Conservation (phyloP, 1,140 invertebrate species). For the Spodoptera frugiperda region DNA sequence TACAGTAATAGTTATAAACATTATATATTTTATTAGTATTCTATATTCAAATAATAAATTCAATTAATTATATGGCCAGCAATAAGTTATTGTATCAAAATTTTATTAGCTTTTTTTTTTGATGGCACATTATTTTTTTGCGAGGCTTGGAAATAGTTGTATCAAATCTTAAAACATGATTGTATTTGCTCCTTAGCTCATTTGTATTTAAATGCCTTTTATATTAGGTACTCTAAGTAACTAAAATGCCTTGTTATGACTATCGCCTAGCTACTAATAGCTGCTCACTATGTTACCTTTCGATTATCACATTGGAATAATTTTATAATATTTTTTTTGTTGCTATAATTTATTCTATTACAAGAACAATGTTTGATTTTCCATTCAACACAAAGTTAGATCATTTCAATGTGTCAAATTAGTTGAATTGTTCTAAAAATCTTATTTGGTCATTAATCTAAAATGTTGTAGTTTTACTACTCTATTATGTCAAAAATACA, state of each 20-base stretch:
- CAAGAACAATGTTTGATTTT: too few species aligned
- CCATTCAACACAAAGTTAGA: too few species aligned
- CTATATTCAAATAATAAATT: neutral
- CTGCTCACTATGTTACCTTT: neutral
- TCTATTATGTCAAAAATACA: slow-evolving; percentile 32
- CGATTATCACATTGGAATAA: slow-evolving; percentile 13
- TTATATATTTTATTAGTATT: too few species aligned
- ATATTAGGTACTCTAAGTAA: slow-evolving; percentile 22
- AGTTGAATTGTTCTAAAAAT: neutral
- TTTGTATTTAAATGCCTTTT: neutral
- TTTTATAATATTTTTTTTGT: neutral
- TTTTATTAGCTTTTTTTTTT: neutral
- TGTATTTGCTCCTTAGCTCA: neutral
- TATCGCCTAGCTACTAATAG: too few species aligned
- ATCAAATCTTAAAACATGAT: slow-evolving; percentile 4
- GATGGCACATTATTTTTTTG: neutral
- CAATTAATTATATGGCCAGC: neutral
- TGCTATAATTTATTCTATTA: neutral
- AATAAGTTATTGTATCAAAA: neutral
- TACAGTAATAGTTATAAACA: too few species aligned
- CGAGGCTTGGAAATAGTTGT: neutral
- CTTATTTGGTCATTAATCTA: neutral
- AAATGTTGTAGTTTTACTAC: slow-evolving; percentile 19
- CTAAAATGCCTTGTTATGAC: neutral
- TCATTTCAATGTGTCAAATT: too few species aligned